These are phyloP conservation scores for Percina caprodes DNA, from an alignment of 2,113 vertebrate species.

Conservation along the genomic window DNA sequence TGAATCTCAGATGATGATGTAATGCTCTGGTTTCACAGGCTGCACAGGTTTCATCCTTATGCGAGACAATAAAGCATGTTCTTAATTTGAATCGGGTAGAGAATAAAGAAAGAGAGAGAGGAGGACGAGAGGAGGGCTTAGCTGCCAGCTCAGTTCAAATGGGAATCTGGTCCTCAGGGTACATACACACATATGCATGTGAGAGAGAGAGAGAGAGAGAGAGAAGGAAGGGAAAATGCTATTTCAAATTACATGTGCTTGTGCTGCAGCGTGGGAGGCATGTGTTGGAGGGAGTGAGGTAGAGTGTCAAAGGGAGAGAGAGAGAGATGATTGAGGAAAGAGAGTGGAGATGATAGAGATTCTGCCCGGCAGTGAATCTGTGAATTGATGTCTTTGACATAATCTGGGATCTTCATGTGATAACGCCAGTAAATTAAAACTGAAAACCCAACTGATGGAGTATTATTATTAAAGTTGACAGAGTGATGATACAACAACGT, in stretches of 20 bases:
- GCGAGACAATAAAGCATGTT: constrained; percentile 31
- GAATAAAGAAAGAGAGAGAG: constrained; percentile 17
- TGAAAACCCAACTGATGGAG: constrained; percentile 21
- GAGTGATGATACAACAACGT: background rate
- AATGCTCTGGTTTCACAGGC: constrained; percentile 1
- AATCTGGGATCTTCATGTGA: constrained; percentile 32
- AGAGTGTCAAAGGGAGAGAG: constrained; percentile 30
- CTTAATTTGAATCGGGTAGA: constrained; percentile 41
- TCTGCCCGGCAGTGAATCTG: constrained; percentile 16
- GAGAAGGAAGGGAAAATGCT: constrained; percentile 46
- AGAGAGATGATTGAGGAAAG: constrained; percentile 27
- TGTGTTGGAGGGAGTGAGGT: constrained; percentile 62
- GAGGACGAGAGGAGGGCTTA: constrained; percentile 28
- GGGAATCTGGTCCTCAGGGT: constrained; percentile 65
- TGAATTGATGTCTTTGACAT: constrained; percentile 49
- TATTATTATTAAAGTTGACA: constrained; percentile 39
- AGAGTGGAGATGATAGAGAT: constrained; percentile 42
- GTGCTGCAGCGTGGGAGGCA: constrained; percentile 74
- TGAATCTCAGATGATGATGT: constrained; percentile 18
- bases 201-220: constrained; percentile 46
- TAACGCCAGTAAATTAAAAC: constrained; percentile 10
- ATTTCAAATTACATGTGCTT: constrained; percentile 75
- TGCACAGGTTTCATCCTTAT: constrained; percentile 36
- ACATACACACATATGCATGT: constrained; percentile 52
- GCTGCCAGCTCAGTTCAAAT: constrained; percentile 65